phyloP scores from a whole-genome alignment of 2,888 invertebrate genomes.

The Acrobasis suavella region DNA sequence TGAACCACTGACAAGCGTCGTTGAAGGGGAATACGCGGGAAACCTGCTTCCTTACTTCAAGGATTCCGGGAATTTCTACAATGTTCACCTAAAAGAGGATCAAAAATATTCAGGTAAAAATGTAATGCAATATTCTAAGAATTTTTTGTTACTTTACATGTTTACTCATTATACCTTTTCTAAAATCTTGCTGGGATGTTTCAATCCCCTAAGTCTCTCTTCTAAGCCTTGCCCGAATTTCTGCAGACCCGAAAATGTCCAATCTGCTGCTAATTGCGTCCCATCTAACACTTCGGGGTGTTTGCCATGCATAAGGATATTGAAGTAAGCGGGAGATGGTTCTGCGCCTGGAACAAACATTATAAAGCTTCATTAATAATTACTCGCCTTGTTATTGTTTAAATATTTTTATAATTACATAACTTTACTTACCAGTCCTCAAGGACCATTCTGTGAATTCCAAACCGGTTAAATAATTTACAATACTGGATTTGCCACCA shows the following conservation, averaged over 20 bases:
- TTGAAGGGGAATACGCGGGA: conserved; percentile 97
- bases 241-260: conserved; percentile 96
- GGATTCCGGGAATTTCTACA: conserved; percentile 97
- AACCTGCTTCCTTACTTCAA: conserved; percentile 96
- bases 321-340: conserved; percentile 96
- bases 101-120: conserved; percentile 7
- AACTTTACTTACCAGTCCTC: conserved; percentile 87
- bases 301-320: conserved; percentile 94
- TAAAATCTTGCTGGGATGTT: conserved; percentile 90
- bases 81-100: conserved; percentile 89
- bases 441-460: conserved; percentile 92
- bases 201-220: conserved; percentile 91
- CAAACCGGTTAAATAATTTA: conserved; percentile 94
- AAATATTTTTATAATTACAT: neutral
- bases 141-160: neutral
- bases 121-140: neutral
- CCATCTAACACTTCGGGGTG: conserved; percentile 93
- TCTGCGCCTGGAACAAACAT: conserved; percentile 89
- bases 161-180: conserved; percentile 86
- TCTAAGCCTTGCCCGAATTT: conserved; percentile 97
- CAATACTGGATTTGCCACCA: conserved; percentile 96
- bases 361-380: conserved; percentile 11
- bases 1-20: conserved; percentile 98
- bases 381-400: neutral
- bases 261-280: conserved; percentile 96